Percentiles rank a stretch among this genome's conserved stretches.
Evolutionary conservation across 2,888 invertebrate genomes (phyloP).

Genomic region (Nemapogon koenigi): DNA sequence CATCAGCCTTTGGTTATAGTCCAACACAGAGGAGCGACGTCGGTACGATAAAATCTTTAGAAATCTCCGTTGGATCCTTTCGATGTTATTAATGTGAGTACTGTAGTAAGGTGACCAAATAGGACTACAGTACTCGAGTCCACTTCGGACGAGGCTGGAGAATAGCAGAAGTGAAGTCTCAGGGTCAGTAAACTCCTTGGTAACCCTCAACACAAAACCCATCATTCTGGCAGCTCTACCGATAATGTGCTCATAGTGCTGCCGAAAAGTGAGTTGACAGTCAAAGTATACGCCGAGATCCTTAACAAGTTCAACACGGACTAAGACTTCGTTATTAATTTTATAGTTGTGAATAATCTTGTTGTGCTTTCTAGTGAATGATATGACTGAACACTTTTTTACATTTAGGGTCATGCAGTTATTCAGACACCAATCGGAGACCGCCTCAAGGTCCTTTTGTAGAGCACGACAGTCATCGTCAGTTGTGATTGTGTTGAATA

Average conservation of each 20-base stretch:
- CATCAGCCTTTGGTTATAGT: too few species aligned
- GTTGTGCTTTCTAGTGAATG: background rate
- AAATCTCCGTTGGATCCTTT: background rate
- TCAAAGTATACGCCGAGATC: constrained; percentile 2
- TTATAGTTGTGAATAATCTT: background rate
- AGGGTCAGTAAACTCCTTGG: background rate
- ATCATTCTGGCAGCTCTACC: background rate
- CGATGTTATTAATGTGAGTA: background rate
- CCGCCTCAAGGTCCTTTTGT: background rate
- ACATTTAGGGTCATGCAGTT: constrained; percentile 7
- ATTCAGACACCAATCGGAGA: background rate
- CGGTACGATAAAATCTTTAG: background rate
- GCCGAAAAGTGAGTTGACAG: background rate
- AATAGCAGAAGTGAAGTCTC: background rate
- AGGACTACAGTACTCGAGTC: background rate
- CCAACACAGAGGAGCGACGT: too few species aligned
- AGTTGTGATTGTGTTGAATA: background rate
- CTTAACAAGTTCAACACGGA: background rate
- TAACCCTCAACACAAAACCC: background rate
- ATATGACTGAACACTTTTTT: constrained; percentile 1
- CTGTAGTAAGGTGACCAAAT: constrained; percentile 1
- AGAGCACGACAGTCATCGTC: background rate
- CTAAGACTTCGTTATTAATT: background rate
- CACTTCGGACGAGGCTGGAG: background rate
- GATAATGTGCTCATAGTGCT: background rate